These are phyloP conservation scores for Beaufortia kweichowensis DNA, from an alignment of 2,113 vertebrate species.

Conservation along the genomic window DNA sequence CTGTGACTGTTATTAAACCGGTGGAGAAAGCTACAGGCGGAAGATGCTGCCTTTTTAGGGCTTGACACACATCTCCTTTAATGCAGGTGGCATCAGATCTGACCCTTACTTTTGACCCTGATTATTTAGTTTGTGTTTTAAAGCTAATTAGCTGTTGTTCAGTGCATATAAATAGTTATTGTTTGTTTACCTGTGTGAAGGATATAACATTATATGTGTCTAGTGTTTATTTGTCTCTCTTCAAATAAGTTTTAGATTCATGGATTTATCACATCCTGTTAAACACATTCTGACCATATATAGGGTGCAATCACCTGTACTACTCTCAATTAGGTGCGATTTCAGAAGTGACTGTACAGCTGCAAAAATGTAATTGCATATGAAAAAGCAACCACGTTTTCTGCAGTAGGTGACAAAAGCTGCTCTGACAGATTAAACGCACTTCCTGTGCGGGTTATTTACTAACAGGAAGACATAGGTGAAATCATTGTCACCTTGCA, in stretches of 20 bases:
- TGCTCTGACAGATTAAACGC: constrained; percentile 1
- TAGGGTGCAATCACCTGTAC: constrained; percentile 24
- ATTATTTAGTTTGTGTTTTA: constrained; percentile 16
- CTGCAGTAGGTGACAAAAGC: not conserved
- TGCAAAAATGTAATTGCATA: not conserved
- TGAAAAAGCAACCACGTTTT: not conserved
- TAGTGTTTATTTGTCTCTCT: too few relatives aligned
- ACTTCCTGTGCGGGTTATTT: constrained; percentile 27
- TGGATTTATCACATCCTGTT: not conserved
- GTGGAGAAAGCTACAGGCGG: constrained; percentile 25
- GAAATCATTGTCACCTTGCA: not conserved
- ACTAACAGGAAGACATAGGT: constrained; percentile 22
- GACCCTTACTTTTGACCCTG: not conserved
- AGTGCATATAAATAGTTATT: not conserved
- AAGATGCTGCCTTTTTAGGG: not conserved
- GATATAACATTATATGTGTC: too few relatives aligned
- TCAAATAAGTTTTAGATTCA: too few relatives aligned
- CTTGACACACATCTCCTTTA: constrained; percentile 9
- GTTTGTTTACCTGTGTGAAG: constrained; percentile 4
- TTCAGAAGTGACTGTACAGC: not conserved
- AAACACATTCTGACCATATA: constrained; percentile 27
- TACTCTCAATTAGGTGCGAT: not conserved
- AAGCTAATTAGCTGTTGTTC: not conserved
- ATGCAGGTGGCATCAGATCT: not conserved
- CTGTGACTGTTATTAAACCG: constrained; percentile 25